phyloP scores from a whole-genome alignment of 1,140 invertebrate genomes.

The Pinna nobilis region DNA sequence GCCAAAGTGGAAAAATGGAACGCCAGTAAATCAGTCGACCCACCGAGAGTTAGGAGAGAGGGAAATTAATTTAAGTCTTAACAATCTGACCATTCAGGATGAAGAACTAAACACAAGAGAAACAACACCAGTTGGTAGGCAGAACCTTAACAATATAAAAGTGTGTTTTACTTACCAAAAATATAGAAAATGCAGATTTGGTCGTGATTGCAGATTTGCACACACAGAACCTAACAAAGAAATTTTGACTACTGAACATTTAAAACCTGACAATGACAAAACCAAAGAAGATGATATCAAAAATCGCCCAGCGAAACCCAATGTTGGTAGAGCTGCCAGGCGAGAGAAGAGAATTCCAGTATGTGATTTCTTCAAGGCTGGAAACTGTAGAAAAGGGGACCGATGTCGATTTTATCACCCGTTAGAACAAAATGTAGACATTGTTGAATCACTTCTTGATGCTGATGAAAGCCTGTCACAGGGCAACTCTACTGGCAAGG shows the following conservation, averaged over 20 bases:
- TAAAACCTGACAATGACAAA: neutral
- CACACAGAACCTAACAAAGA: conserved; percentile 15
- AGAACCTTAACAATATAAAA: conserved; percentile 9
- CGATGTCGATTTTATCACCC: conserved; percentile 53
- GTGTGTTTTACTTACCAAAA: conserved; percentile 25
- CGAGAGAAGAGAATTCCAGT: conserved; percentile 15
- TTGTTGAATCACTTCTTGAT: neutral
- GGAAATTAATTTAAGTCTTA: neutral
- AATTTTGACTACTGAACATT: neutral
- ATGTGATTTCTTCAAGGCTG: conserved; percentile 48
- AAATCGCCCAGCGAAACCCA: neutral
- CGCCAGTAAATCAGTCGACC: neutral
- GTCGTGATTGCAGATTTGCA: conserved; percentile 27
- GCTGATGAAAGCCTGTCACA: too few species aligned
- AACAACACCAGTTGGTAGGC: neutral
- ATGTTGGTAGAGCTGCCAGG: too few species aligned
- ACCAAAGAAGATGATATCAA: neutral
- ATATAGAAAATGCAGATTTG: conserved; percentile 43
- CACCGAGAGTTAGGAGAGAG: too few species aligned
- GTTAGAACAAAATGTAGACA: neutral
- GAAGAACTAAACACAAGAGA: conserved; percentile 14
- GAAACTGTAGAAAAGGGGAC: conserved; percentile 52
- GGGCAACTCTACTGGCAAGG: too few species aligned
- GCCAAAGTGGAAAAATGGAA: neutral
- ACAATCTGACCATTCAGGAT: neutral